Conservation (phyloP, 2,113 vertebrate species). For the Tragelaphus scriptus region DNA sequence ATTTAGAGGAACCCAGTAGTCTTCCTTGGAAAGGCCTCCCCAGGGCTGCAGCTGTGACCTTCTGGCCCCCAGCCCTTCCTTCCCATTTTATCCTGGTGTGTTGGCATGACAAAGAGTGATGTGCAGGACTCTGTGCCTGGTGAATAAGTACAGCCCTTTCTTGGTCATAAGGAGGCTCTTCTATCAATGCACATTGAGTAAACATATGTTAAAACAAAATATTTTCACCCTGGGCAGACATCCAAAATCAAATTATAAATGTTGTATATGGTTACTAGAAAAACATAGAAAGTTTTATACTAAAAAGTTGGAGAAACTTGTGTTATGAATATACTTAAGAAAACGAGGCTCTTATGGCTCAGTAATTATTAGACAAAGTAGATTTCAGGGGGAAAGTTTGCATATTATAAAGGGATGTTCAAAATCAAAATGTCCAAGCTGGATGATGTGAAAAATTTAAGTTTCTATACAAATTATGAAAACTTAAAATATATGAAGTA, state of each 20-base stretch:
- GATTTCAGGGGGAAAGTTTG: neutral
- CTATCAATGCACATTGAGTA: no score
- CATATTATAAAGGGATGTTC: neutral
- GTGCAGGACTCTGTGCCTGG: neutral
- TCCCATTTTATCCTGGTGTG: no score
- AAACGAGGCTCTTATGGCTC: neutral
- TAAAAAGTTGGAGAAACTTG: neutral
- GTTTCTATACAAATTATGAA: neutral
- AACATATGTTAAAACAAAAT: neutral
- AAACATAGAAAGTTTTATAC: neutral
- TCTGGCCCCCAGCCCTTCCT: neutral
- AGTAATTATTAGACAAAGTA: neutral
- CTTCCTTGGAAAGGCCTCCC: no score
- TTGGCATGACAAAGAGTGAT: neutral
- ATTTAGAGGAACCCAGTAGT: neutral
- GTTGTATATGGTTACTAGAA: neutral
- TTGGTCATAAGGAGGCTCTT: fast-evolving
- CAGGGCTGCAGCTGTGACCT: no score
- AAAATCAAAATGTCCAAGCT: neutral
- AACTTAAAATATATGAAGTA: neutral
- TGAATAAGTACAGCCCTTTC: neutral
- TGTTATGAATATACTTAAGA: no score
- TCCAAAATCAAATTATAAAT: neutral
- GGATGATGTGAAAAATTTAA: neutral
- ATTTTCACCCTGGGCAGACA: neutral